Conservation (phyloP, 2,888 invertebrate genomes). For the Chouioia cunea region DNA sequence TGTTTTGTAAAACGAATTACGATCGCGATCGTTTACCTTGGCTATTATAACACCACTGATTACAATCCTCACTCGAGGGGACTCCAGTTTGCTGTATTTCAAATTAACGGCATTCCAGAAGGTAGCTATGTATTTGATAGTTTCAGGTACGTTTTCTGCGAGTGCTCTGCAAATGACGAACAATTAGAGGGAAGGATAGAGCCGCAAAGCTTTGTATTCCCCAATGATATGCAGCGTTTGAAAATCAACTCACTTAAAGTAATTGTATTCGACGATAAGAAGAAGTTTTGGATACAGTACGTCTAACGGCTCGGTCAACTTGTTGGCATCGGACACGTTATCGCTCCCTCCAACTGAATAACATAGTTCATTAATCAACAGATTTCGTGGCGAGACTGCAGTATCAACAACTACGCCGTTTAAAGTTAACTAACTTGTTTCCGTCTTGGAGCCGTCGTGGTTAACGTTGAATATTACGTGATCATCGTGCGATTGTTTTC, state of each 20-base stretch:
- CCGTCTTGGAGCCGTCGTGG: not conserved
- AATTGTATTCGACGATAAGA: conserved; percentile 10
- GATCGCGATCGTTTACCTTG: conserved; percentile 15
- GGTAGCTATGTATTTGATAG: conserved; percentile 19
- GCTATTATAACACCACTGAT: conserved; percentile 37
- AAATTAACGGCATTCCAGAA: conserved; percentile 43
- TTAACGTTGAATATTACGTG: conserved; percentile 17
- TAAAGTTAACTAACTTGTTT: too few species aligned
- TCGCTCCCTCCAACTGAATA: not conserved
- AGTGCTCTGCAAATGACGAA: conserved; percentile 10
- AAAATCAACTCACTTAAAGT: conserved; percentile 27
- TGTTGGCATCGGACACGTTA: not conserved
- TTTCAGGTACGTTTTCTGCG: conserved; percentile 12
- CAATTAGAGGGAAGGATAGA: not conserved
- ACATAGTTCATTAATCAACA: too few species aligned
- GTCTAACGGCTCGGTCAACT: conserved; percentile 15
- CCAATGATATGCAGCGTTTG: too few species aligned
- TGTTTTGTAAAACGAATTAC: not conserved
- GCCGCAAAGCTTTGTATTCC: too few species aligned
- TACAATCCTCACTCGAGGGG: conserved; percentile 20
- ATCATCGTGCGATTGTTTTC: not conserved
- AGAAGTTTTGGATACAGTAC: conserved; percentile 25
- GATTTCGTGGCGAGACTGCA: too few species aligned
- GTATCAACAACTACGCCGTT: too few species aligned
- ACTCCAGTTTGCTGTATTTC: conserved; percentile 16